Percentiles rank a stretch among this genome's conserved stretches.
Evolutionary conservation across 2,113 vertebrate genomes (phyloP).

Genomic region (Chaenogobius annularis): DNA sequence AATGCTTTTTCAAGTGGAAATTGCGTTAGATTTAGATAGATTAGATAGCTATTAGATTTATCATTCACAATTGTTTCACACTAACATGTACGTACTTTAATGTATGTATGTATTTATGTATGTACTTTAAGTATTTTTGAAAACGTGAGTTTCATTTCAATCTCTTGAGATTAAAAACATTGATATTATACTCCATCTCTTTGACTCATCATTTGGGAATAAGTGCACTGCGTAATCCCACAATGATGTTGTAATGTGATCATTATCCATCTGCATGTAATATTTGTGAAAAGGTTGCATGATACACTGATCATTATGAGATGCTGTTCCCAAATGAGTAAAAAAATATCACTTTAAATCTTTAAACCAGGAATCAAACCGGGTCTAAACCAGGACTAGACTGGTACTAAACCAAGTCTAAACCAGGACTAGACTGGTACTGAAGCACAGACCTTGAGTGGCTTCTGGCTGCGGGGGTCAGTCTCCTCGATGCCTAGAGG

Average conservation of each 20-base stretch:
- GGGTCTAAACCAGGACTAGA: not conserved
- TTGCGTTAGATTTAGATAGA: not conserved
- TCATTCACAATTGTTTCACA: not conserved
- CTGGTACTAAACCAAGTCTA: not conserved
- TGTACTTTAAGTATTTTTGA: not conserved
- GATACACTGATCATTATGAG: not conserved
- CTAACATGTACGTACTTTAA: not conserved
- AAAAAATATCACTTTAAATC: not conserved
- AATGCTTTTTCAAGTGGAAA: not conserved
- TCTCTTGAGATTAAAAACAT: not conserved
- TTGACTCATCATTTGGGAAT: not conserved
- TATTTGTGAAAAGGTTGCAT: not conserved
- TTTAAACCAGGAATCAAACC: not conserved
- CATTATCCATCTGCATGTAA: not conserved
- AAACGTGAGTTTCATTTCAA: not conserved
- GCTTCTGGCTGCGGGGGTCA: slow-evolving; percentile 77
- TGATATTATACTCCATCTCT: not conserved
- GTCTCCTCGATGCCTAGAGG: slow-evolving; percentile 76
- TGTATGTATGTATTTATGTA: too few relatives aligned
- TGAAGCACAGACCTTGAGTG: slow-evolving; percentile 79
- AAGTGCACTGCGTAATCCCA: not conserved
- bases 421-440: not conserved
- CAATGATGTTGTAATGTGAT: not conserved
- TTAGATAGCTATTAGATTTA: not conserved
- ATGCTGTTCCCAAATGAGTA: not conserved